Evolutionary conservation across 2,797 vertebrate genomes (phyloP), one percentile per base, ranked within the genome.

Genomic region (Alosa sapidissima): DNA sequence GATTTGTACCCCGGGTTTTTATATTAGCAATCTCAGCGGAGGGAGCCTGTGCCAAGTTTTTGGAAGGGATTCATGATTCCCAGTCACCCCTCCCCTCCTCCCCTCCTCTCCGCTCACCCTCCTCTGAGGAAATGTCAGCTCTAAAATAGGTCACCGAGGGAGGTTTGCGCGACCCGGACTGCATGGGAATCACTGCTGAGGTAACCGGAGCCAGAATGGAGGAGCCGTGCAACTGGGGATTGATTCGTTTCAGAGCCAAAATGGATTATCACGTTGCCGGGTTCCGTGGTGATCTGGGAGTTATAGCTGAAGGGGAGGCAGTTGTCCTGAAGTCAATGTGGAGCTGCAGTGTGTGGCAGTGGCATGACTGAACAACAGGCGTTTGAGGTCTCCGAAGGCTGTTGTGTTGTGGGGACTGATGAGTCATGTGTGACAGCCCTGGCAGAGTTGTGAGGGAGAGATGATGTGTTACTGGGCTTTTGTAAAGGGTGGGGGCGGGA

Each of bases 161-260:
- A 41, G 68, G 68, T 33, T 75, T 1, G 14, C 24, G 14, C 36
- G 13, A 3, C 68, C 33, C 11, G 55, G 55, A 16, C 55, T 58
- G 55, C 55, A 6, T 58, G 14, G 14, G 13, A 75, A 33, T 6
- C 33, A 36, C 68, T 75, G 33, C 68, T 45, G 33, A 75, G 33
- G 65, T 24, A 72, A 28, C 68, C 16, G 68, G 68, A 75, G 68
- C 68, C 68, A 6, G 68, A 75, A 41, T 41, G 68, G 68, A 75
- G 36, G 68, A 16, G 33, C 14, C 33, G 14, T 75, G 33, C 33
- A 19, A 33, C 33, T 52, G 51, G 51, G 68, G 36, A 75, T 75
- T 41, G 68, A 41, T 41, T 75, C 68, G 41, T 41, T 75, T 16
- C 13, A 28, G 68, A 45, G 33, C 68, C 68, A 75, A 41, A 75